These are phyloP conservation scores for Troilus luridus DNA, from an alignment of 2,888 invertebrate genomes.

Conservation along the genomic window DNA sequence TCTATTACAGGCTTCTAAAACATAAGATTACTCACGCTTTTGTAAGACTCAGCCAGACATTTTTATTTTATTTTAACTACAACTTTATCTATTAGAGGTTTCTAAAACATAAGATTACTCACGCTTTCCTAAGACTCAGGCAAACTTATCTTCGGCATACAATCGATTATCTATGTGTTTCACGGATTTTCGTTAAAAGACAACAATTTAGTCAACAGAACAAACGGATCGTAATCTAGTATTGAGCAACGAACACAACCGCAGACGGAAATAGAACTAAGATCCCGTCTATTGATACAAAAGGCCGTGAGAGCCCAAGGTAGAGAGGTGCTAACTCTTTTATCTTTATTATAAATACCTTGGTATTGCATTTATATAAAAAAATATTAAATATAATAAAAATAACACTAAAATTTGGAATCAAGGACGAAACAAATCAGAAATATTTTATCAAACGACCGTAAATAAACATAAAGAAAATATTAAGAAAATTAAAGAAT, in stretches of 20 bases:
- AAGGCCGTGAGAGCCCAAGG: constrained; percentile 43
- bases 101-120: constrained; percentile 23
- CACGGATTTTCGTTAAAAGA: neutral
- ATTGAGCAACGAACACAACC: constrained; percentile 36
- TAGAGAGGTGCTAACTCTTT: neutral
- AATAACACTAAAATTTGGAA: neutral
- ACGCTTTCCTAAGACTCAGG: neutral
- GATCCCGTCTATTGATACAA: constrained; percentile 22
- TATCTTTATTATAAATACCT: neutral
- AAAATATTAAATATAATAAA: neutral
- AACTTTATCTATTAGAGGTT: neutral
- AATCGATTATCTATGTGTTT: constrained; percentile 30
- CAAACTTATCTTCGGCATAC: constrained; percentile 47
- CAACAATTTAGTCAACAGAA: constrained; percentile 25
- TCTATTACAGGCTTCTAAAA: neutral
- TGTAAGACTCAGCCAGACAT: neutral
- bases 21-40: constrained; percentile 26
- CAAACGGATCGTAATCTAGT: constrained; percentile 21
- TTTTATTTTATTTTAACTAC: neutral
- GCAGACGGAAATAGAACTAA: constrained; percentile 36
- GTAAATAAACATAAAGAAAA: too few species aligned
- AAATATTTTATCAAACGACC: too few species aligned
- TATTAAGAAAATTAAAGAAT: too few species aligned
- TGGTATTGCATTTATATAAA: neutral
- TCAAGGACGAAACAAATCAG: neutral